Base-by-base conservation (phyloP, 2,888 invertebrate genomes). In the Drosophila leonis region DNA sequence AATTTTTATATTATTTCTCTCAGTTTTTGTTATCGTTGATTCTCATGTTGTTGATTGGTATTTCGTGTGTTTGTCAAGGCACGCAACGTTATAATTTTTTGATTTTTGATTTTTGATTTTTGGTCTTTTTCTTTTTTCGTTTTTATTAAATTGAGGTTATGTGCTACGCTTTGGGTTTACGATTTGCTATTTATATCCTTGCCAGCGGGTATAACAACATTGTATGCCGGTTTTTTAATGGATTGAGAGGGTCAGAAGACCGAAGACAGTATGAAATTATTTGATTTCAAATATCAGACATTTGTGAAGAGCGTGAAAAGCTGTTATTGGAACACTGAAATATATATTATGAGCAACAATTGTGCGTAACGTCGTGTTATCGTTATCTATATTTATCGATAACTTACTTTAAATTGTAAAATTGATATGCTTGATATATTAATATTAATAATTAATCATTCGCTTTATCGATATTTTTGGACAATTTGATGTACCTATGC, bases 41-140 rank as follows among this genome's bases (percentile, higher is more conserved):
- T 75, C 76, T 88, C 78, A 86, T 85, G 86, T 46, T 78, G 78
- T 70, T 88, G 86, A 86, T 88, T 88, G 88, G 80, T 82, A 80
- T 85, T 72, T 80, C 77, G 80, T 71, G 60, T 71, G 74, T 83
- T 78, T 82, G 86, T 88, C 86, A 85, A 71, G 82, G 75, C 86
- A 88, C 83, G 88, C 86, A 88, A 88, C 51, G 37, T 51, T 75
- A 56, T 65, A 37, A 39, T 57, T 60, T 37, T n/a, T 24, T 24
- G 24, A 24, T 24, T 52, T 52, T 37, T 37, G 20, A 35, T 35
- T 24, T 52, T 52, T 0, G 24, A 35, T n/a, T n/a, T n/a, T n/a
- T n/a, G n/a, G n/a, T n/a, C 24, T 24, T 4, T 4, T 24, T 66
- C 41, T 39, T 29, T 8, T 51, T 31, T 63, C 3, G 15, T n/a